A percentile compares a stretch with the other conserved stretches of the same genome.
Evolutionary conservation across 2,797 vertebrate species (phyloP).

Genomic region (Chaenodraco wilsoni): DNA sequence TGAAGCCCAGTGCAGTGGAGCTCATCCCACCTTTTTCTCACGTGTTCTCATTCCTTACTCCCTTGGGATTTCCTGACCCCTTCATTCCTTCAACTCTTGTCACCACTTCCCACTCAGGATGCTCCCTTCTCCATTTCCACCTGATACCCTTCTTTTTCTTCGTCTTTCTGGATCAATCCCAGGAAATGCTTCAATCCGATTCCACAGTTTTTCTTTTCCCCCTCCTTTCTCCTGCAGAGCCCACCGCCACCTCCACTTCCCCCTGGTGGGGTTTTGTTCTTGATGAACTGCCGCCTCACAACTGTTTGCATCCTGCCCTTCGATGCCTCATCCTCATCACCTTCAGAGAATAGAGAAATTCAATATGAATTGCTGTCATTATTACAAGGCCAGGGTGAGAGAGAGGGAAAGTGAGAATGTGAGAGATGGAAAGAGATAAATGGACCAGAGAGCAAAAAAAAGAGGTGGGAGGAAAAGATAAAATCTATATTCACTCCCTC

Average conservation of each 20-base stretch:
- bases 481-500: slow-evolving; percentile 79
- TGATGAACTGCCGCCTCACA: slow-evolving; percentile 66
- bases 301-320: slow-evolving; percentile 62
- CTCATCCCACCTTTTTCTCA: slow-evolving; percentile 53
- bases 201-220: slow-evolving; percentile 26
- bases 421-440: slow-evolving; percentile 63
- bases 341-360: slow-evolving; percentile 74
- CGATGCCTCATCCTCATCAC: slow-evolving; percentile 64
- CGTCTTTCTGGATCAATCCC: slow-evolving; percentile 38
- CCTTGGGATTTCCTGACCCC: slow-evolving; percentile 51
- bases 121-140: slow-evolving; percentile 36
- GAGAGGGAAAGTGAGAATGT: slow-evolving; percentile 34
- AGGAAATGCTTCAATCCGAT: slow-evolving; percentile 22
- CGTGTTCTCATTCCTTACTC: slow-evolving; percentile 47
- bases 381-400: slow-evolving; percentile 68
- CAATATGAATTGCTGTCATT: slow-evolving; percentile 79
- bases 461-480: slow-evolving; percentile 66
- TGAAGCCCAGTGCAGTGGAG: slow-evolving; percentile 37
- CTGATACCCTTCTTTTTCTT: slow-evolving; percentile 8
- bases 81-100: slow-evolving; percentile 43
- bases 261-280: slow-evolving; percentile 46
- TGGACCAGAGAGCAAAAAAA: slow-evolving; percentile 51
- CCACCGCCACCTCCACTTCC: slow-evolving; percentile 29
- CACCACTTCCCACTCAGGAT: slow-evolving; percentile 33
- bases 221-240: slow-evolving; percentile 9